Percentiles rank a stretch among this genome's conserved stretches.
Evolutionary conservation across 2,113 vertebrate genomes (phyloP).

Genomic region (Caloenas nicobarica): DNA sequence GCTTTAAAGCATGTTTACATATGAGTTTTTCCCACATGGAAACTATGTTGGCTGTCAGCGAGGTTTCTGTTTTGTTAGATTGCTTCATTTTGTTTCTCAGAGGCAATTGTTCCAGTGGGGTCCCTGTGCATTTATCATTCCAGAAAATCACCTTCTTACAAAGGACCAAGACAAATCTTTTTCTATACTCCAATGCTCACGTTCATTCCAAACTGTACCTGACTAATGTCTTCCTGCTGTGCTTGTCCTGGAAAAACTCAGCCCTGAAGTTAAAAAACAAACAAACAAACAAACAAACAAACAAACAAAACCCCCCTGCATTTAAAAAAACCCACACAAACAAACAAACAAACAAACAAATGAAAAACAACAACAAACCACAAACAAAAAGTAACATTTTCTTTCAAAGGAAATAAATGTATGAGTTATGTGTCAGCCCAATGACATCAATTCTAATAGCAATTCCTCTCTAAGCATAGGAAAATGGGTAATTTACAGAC

Average conservation of each 20-base stretch:
- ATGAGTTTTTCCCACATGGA: conserved; percentile 3
- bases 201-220: not conserved
- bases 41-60: not conserved
- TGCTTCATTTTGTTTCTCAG: conserved; percentile 7
- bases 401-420: not conserved
- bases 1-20: not conserved
- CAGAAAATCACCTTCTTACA: not conserved
- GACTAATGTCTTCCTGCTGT: not conserved
- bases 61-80: not conserved
- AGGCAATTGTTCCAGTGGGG: not conserved
- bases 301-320: not conserved
- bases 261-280: not conserved
- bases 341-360: not conserved
- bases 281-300: not conserved
- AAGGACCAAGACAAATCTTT: not conserved
- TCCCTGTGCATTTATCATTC: not conserved
- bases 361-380: too few species aligned
- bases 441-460: not conserved
- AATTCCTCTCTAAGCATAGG: not conserved
- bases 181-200: rapidly evolving
- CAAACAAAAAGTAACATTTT: not conserved
- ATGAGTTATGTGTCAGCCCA: not conserved
- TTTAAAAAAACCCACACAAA: not conserved
- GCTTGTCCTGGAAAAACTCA: not conserved
- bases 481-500: not conserved